These are phyloP conservation scores for Tenthredo notha DNA, from an alignment of 2,888 invertebrate species.

Conservation along the genomic window DNA sequence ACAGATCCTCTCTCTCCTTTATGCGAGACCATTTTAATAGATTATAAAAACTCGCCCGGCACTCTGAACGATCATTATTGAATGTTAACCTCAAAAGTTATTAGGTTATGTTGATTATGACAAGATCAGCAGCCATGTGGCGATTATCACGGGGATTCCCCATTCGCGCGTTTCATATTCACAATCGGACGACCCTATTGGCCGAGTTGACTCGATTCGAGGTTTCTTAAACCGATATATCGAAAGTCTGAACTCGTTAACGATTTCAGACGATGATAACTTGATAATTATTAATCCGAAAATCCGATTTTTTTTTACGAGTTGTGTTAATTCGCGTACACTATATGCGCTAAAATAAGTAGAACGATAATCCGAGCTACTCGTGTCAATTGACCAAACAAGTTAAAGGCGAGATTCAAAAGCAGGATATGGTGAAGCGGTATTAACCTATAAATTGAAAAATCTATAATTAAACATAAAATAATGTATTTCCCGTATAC, in stretches of 20 bases:
- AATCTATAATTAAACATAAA: background rate
- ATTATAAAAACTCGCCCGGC: background rate
- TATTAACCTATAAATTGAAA: background rate
- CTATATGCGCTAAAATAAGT: background rate
- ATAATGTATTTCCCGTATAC: slow-evolving; percentile 31
- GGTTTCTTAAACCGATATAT: background rate
- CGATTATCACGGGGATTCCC: background rate
- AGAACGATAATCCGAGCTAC: background rate
- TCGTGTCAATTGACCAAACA: background rate
- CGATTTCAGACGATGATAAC: background rate
- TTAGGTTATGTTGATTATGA: background rate
- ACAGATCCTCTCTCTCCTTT: background rate
- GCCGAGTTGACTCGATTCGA: background rate
- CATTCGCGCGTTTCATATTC: background rate
- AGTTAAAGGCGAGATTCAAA: background rate
- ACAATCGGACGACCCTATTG: background rate
- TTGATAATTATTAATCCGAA: slow-evolving; percentile 4
- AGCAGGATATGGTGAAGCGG: slow-evolving; percentile 3
- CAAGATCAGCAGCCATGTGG: background rate
- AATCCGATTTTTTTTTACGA: background rate
- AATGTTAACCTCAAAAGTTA: background rate
- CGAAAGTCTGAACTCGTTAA: background rate
- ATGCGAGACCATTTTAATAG: background rate
- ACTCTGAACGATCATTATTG: background rate
- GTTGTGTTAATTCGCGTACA: background rate